Evolutionary conservation across 2,797 vertebrate species (phyloP), one percentile per base, ranked within the genome.

Genomic region (Hybognathus amarus): DNA sequence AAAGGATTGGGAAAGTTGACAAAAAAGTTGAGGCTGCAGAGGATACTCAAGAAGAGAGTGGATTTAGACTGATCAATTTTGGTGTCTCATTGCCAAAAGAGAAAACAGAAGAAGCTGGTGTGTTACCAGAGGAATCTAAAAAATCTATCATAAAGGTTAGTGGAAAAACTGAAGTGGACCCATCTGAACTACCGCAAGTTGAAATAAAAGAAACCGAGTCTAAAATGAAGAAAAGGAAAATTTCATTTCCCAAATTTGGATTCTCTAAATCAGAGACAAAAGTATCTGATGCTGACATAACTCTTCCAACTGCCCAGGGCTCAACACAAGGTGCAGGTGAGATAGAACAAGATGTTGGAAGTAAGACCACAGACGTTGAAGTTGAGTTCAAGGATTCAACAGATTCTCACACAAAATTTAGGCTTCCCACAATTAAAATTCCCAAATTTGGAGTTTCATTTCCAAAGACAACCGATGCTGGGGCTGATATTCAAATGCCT

Each of bases 171-270:
- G 66, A 83, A 33, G 22, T 52, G 11, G n/a, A 71, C 64, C 64
- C 71, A 70, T 24, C 30, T 38, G 64, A 85, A 42, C 63, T 33
- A 40, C n/a, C 68, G 68, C 22, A 82, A 69, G 56, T 24, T 68
- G 76, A 83, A 45, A 47, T 24, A 0, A 75, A 67, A 69, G 33
- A 0, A 0, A 56, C 61, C 79, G 86, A 90, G 33, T 69, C 45
- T 85, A 50, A 81, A 73, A 27, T 71, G 81, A 54, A 83, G 79
- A 80, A 69, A 59, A 27, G 63, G 68, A 87, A 78, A 70, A 88
- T 90, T 45, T 90, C 89, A 75, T 76, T 89, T 61, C 89, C 92
- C 68, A 89, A 85, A 66, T 85, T 90, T 83, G 88, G 87, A 59
- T 63, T 90, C 24, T 86, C 89, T 78, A 83, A 83, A 79, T 82